A percentile compares a stretch with the other conserved stretches of the same genome.
Conservation (phyloP, 2,113 vertebrate species). For the Ptychochromis oligacanthus region DNA sequence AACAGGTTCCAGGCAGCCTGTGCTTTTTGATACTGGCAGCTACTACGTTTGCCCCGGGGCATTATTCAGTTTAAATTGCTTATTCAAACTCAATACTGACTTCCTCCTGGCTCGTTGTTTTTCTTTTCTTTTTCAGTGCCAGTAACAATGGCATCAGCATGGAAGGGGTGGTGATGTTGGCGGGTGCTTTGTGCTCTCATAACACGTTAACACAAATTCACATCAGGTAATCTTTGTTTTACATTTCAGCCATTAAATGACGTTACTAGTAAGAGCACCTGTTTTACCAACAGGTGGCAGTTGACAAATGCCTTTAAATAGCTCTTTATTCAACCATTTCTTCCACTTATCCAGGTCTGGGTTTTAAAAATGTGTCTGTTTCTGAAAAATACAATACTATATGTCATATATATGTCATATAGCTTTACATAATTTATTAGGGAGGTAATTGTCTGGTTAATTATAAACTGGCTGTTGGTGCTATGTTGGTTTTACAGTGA, state of each 20-base stretch:
- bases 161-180: constrained; percentile 73
- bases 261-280: background rate
- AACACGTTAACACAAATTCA: constrained; percentile 69
- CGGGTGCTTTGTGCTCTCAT: constrained; percentile 65
- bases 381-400: background rate
- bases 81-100: background rate
- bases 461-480: background rate
- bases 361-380: background rate
- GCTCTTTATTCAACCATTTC: background rate
- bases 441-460: background rate
- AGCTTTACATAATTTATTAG: background rate
- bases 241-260: background rate
- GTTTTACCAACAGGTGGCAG: background rate
- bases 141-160: constrained; percentile 80
- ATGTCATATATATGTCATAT: background rate
- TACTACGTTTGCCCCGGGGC: background rate
- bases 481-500: constrained; percentile 54
- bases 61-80: background rate
- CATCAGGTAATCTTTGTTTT: constrained; percentile 76
- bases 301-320: background rate
- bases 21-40: background rate
- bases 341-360: rapidly evolving
- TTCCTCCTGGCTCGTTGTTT: background rate
- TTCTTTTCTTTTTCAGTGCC: constrained; percentile 71
- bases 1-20: constrained; percentile 3